Evolutionary conservation across 2,888 invertebrate genomes (phyloP).

Genomic region (Hesperia comma): DNA sequence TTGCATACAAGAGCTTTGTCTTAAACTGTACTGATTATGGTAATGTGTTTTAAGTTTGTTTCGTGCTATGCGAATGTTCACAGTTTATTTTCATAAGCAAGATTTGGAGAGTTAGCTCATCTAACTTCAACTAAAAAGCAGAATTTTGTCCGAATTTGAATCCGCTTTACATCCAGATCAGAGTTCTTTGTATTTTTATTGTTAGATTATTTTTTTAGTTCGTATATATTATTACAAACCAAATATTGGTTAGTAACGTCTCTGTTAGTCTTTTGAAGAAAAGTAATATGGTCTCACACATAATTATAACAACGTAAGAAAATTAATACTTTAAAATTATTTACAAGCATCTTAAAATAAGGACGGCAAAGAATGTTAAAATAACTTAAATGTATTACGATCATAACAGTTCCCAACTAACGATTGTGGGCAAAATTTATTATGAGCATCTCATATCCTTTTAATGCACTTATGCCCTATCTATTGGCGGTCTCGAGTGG

Average conservation of each 20-base stretch:
- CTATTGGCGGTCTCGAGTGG: slow-evolving; percentile 14
- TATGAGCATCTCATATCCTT: slow-evolving; percentile 19
- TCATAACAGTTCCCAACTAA: background rate
- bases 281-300: no score
- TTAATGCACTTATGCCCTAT: slow-evolving; percentile 19
- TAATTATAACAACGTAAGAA: no score
- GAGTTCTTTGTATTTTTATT: no score
- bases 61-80: slow-evolving; percentile 14
- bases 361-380: background rate
- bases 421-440: background rate
- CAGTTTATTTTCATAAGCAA: slow-evolving; percentile 3
- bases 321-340: no score
- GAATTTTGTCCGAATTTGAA: no score
- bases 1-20: slow-evolving; percentile 37
- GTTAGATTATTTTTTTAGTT: no score
- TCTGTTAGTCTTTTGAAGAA: no score
- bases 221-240: no score
- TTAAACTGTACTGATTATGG: slow-evolving; percentile 34
- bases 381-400: background rate
- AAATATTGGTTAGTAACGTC: no score
- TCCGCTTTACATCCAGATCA: no score
- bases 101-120: background rate
- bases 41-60: slow-evolving; percentile 25
- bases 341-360: background rate
- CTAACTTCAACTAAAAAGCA: no score